Evolutionary conservation across 1,140 invertebrate species (phyloP), one percentile per base, ranked within the genome.

Genomic region (Papilio helenus): DNA sequence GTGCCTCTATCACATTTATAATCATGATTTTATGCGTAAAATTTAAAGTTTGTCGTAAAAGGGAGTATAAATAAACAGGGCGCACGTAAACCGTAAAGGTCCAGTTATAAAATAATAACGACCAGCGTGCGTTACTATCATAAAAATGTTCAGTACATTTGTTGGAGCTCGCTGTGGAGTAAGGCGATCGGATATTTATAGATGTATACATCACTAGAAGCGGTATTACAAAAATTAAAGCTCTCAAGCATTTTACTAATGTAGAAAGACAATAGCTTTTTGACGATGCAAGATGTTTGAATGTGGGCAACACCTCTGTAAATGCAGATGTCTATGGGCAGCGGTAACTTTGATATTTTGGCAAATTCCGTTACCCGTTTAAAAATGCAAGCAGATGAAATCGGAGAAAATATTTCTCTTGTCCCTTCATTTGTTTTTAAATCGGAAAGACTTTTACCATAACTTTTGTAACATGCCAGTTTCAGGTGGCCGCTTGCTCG

Each of bases 81-180:
- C 74, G 72, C 51, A 68, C 65, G 34, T 84, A 79, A 72, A 73
- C 55, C 84, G 61, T 68, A 68, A 68, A 83, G 78, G 76, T 79
- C 83, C 82, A 81, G 83, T 83, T 81, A 81, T 87, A 85, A 87
- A 87, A 82, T 83, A 79, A 83, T 87, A 84, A 87, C 83, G 82
- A 85, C 61, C 65, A 23, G 49, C 80, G 82, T 83, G 58, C 49
- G 65, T 81, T 72, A 76, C 72, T 44, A 58, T 68, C 61, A 72
- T 79, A 81, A 80, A 86, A 80, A 80, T 34, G 26, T 68, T 23
- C 26, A 68, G 61, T 68, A 68, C 61, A 68, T 68, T 68, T 68
- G 61, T 61, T 42, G 65, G 46, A 26, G 46, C 72, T 80, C 72
- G 42, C 26, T 29, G 55, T 61, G 61, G 20, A 29, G 14, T 68